Conservation (phyloP, 1,140 invertebrate genomes). For the Andrena cerasifolii region DNA sequence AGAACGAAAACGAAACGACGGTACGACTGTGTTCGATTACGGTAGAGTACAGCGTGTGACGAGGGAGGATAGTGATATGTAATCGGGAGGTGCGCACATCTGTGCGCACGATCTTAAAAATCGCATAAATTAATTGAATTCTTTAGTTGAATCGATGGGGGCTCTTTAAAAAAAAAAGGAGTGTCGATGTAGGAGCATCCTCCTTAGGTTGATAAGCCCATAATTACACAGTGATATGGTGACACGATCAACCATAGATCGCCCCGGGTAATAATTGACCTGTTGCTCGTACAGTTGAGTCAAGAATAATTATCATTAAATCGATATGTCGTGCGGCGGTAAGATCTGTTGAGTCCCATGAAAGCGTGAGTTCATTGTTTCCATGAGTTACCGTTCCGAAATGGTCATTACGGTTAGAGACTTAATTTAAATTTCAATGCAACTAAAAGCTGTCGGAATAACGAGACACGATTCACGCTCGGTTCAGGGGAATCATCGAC, state of each 20-base stretch:
- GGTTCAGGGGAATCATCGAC: conserved; percentile 5
- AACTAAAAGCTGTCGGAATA: too few species aligned
- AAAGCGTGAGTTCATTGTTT: conserved; percentile 24
- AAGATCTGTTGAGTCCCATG: conserved; percentile 12
- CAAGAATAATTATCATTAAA: not conserved
- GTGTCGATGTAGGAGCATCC: too few species aligned
- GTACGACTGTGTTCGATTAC: too few species aligned
- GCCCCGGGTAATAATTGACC: not conserved
- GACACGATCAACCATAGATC: not conserved
- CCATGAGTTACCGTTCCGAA: too few species aligned
- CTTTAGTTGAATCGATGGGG: not conserved
- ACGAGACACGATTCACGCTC: not conserved
- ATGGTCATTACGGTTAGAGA: too few species aligned
- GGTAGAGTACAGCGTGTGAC: conserved; percentile 47
- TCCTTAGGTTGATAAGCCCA: not conserved
- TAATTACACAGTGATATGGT: not conserved
- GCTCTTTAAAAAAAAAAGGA: too few species aligned
- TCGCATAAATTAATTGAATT: not conserved
- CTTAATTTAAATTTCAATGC: too few species aligned
- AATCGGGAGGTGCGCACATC: not conserved
- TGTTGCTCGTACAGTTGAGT: not conserved
- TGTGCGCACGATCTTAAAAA: not conserved
- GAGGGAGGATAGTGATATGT: conserved; percentile 31
- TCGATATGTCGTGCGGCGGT: conserved; percentile 25
- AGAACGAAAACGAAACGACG: not conserved